Conservation (phyloP, 2,113 vertebrate genomes). For the Tympanuchus pallidicinctus region DNA sequence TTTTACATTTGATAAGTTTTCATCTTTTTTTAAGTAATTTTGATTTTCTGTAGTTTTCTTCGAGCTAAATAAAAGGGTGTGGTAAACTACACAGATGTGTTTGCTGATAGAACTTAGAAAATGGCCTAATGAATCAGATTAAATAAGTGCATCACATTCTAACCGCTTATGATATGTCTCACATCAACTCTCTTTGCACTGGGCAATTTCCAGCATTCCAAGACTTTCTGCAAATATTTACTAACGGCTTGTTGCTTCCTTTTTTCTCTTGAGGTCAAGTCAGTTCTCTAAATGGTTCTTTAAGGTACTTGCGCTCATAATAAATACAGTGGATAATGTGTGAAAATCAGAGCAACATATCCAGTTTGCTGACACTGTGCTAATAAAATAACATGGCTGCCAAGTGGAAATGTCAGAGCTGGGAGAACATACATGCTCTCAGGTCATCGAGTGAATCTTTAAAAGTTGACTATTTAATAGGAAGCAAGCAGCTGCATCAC, state of each 20-base stretch:
- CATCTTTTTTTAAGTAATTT: constrained; percentile 65
- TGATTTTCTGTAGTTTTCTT: constrained; percentile 67
- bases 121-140: constrained; percentile 31
- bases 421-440: neutral
- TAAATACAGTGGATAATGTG: neutral
- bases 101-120: constrained; percentile 49
- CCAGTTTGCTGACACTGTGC: constrained; percentile 1
- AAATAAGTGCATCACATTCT: constrained; percentile 8
- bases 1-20: constrained; percentile 83
- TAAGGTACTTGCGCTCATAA: neutral
- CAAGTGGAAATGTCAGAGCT: constrained; percentile 24
- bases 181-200: neutral
- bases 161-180: neutral
- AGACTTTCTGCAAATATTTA: neutral
- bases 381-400: constrained; percentile 50
- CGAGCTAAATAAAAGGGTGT: constrained; percentile 47
- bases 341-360: constrained; percentile 27
- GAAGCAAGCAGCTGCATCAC: neutral
- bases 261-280: neutral
- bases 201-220: neutral
- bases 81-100: constrained; percentile 35
- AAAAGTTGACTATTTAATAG: neutral
- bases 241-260: neutral
- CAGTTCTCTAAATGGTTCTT: neutral
- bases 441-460: neutral